Evolutionary conservation across 2,888 invertebrate genomes (phyloP), one percentile per base, ranked within the genome.

Genomic region (Noctuana brunneofusca): DNA sequence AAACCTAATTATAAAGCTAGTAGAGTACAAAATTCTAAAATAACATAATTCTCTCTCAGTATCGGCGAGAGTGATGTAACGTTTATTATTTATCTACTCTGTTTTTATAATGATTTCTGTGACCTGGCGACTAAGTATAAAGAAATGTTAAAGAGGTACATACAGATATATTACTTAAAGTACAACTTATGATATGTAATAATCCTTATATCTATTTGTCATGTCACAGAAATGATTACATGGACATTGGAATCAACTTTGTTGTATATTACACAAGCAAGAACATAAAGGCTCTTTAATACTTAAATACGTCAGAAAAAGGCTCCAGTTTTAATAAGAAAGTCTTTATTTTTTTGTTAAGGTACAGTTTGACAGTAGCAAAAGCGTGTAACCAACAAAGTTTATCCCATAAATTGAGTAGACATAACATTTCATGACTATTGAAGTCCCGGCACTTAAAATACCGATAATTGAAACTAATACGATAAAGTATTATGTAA

Each of bases 401-500:
- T 50, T 62, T 55, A 49, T 56, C 6, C 62, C 49, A 11, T 49
- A 38, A 49, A 38, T 27, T 30, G 49, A 50, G 49, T 38, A 55
- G 54, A 57, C 43, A 53, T 46, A 27, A 54, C 38, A 38, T 62
- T 43, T 27, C 38, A 54, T 75, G 72, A 76, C 74, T 73, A 76
- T 75, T 71, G 75, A 72, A 73, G 74, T 73, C 76, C 69, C 71
- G 68, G 72, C 71, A 75, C 53, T 54, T 63, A 43, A 53, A 20
- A 49, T 55, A 80, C 84, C 84, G 82, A 86, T 79, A 81, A 80
- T 81, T 83, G 79, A 81, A 83, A 81, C 83, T 86, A 88, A 81
- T 84, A 81, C 76, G 79, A 79, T 72, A 74, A 69, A 76, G 82
- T 85, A 89, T 87, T 86, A 89, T 82, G 84, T 87, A 87, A 88